Conservation (phyloP, 2,797 vertebrate species). For the Xyrichtys novacula region DNA sequence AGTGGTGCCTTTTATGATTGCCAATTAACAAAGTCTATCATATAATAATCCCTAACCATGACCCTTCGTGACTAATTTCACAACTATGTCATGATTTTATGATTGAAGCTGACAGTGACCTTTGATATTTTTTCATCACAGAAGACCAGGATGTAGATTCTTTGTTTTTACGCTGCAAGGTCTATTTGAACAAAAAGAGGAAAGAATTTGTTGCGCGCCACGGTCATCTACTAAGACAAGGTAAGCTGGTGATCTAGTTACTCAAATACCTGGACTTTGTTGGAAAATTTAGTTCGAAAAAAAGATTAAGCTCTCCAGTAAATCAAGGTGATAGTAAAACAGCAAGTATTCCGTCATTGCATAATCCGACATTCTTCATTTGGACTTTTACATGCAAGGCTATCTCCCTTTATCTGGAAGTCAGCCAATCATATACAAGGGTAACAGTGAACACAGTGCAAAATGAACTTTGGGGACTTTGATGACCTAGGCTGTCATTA, state of each 20-base stretch:
- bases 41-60: constrained; percentile 8
- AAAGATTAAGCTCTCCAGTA: background rate
- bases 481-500: background rate
- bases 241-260: constrained; percentile 69
- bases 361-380: background rate
- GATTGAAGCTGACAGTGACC: constrained; percentile 47
- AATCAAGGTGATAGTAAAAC: background rate
- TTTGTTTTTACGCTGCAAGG: constrained; percentile 82
- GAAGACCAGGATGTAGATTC: constrained; percentile 79
- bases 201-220: constrained; percentile 77
- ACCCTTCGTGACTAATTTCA: constrained; percentile 37
- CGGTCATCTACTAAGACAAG: constrained; percentile 73
- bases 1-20: constrained; percentile 15
- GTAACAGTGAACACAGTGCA: background rate
- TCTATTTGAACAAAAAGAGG: constrained; percentile 82
- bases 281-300: constrained; percentile 12
- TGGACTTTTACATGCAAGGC: background rate
- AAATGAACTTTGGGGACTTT: background rate
- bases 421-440: background rate
- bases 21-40: constrained; percentile 8
- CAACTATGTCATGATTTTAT: constrained; percentile 11
- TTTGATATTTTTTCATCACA: constrained; percentile 74
- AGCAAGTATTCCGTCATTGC: background rate
- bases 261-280: background rate
- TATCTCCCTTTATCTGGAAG: background rate